Evolutionary conservation across 2,888 invertebrate genomes (phyloP).

Genomic region (Plebejus argus): DNA sequence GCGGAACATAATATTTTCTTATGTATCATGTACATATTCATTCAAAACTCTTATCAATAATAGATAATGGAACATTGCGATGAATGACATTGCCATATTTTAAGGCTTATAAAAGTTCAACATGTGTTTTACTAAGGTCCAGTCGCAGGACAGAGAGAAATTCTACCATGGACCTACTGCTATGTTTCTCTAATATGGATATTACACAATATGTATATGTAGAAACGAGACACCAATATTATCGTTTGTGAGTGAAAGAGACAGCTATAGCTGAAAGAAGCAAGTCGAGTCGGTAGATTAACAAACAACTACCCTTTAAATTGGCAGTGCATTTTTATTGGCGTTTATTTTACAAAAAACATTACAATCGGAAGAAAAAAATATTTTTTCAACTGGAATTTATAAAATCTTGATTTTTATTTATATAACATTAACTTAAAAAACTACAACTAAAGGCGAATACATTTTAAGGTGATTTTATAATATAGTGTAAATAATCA

Average conservation of each 20-base stretch:
- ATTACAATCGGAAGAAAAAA: not conserved
- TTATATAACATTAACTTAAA: not conserved
- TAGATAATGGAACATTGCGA: not conserved
- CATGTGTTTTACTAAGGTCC: too few species aligned
- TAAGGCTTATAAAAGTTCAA: not conserved
- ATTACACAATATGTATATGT: too few species aligned
- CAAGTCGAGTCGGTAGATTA: not conserved
- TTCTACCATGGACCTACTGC: too few species aligned
- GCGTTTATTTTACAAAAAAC: not conserved
- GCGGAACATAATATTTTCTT: not conserved
- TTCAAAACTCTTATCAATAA: not conserved
- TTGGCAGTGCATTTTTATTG: constrained; percentile 20
- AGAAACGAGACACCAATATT: too few species aligned
- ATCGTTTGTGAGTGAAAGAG: not conserved
- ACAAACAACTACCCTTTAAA: not conserved
- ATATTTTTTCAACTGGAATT: not conserved
- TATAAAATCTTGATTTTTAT: not conserved
- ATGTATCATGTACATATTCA: not conserved
- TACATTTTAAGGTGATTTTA: not conserved
- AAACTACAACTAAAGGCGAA: not conserved
- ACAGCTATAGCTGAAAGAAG: not conserved
- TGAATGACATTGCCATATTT: not conserved
- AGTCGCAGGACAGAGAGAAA: too few species aligned
- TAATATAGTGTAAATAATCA: constrained; percentile 3
- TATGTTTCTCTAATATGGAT: too few species aligned